These are phyloP conservation scores for Leucania comma DNA, from an alignment of 2,888 invertebrate species.

Conservation along the genomic window DNA sequence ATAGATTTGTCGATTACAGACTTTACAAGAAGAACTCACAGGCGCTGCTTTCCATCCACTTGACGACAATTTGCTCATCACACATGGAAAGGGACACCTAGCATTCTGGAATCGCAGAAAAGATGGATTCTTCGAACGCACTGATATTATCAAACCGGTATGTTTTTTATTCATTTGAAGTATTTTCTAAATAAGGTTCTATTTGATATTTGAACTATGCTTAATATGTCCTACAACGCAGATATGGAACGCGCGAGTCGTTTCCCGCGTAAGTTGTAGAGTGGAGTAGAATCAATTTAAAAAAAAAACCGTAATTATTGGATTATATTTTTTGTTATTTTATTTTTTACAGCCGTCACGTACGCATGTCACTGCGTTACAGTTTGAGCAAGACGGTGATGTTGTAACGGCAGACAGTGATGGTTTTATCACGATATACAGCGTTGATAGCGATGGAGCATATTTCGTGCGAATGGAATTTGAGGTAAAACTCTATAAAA, in stretches of 20 bases:
- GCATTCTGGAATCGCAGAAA: slow-evolving; percentile 98
- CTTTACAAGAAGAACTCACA: slow-evolving; percentile 96
- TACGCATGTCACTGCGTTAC: slow-evolving; percentile 96
- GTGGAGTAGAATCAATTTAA: slow-evolving; percentile 22
- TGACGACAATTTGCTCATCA: slow-evolving; percentile 97
- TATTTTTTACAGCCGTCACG: slow-evolving; percentile 92
- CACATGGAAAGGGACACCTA: slow-evolving; percentile 97
- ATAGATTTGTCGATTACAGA: slow-evolving; percentile 89
- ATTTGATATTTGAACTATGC: slow-evolving; percentile 29
- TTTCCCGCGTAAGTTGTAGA: slow-evolving; percentile 48
- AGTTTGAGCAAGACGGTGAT: slow-evolving; percentile 97
- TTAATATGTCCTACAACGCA: slow-evolving; percentile 39
- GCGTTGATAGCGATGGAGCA: slow-evolving; percentile 96
- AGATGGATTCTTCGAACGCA: slow-evolving; percentile 97
- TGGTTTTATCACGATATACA: slow-evolving; percentile 97
- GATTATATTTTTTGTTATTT: slow-evolving; percentile 11
- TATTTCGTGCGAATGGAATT: slow-evolving; percentile 97
- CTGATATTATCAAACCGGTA: slow-evolving; percentile 96
- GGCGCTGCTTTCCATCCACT: slow-evolving; percentile 97
- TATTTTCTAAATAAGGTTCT: slow-evolving; percentile 3
- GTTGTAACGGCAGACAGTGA: slow-evolving; percentile 98
- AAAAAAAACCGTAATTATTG: slow-evolving; percentile 25
- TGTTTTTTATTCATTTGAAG: slow-evolving; percentile 38
- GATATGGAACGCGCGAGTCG: slow-evolving; percentile 38
- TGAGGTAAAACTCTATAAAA: slow-evolving; percentile 92